phyloP scores from a whole-genome alignment of 1,140 invertebrate genomes.

The Rhyacophila brunnea region DNA sequence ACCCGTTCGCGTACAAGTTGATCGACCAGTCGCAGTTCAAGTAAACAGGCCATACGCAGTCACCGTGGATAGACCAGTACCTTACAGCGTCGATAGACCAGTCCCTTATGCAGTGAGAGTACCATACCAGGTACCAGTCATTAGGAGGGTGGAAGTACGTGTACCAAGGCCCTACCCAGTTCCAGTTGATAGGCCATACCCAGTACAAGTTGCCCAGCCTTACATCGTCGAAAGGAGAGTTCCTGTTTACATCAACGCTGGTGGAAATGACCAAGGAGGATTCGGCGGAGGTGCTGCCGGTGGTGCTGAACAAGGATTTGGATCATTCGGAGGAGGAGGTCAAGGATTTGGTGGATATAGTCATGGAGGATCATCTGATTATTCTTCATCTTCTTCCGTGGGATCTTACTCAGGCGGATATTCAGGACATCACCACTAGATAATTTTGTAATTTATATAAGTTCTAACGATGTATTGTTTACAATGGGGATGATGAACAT shows the following conservation, averaged over 20 bases:
- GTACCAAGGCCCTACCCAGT: slow-evolving; percentile 63
- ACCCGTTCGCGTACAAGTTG: slow-evolving; percentile 46
- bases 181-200: slow-evolving; percentile 58
- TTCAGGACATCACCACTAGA: no score
- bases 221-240: slow-evolving; percentile 62
- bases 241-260: slow-evolving; percentile 40
- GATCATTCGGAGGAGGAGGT: neutral
- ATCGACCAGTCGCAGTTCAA: slow-evolving; percentile 39
- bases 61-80: slow-evolving; percentile 36
- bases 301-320: neutral
- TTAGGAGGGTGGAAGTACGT: slow-evolving; percentile 59
- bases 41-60: slow-evolving; percentile 37
- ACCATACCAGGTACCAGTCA: slow-evolving; percentile 61
- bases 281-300: neutral
- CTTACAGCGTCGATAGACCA: slow-evolving; percentile 32
- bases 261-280: slow-evolving; percentile 4
- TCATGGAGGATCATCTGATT: neutral
- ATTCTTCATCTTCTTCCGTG: slow-evolving; percentile 13
- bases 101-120: slow-evolving; percentile 52
- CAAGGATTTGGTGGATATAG: neutral
- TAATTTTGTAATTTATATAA: no score
- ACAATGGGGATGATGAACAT: no score
- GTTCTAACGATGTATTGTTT: no score
- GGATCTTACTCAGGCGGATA: no score
- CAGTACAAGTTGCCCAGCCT: slow-evolving; percentile 60